phyloP scores from a whole-genome alignment of 1,140 invertebrate species.

The Cyphomyrmex costatus region DNA sequence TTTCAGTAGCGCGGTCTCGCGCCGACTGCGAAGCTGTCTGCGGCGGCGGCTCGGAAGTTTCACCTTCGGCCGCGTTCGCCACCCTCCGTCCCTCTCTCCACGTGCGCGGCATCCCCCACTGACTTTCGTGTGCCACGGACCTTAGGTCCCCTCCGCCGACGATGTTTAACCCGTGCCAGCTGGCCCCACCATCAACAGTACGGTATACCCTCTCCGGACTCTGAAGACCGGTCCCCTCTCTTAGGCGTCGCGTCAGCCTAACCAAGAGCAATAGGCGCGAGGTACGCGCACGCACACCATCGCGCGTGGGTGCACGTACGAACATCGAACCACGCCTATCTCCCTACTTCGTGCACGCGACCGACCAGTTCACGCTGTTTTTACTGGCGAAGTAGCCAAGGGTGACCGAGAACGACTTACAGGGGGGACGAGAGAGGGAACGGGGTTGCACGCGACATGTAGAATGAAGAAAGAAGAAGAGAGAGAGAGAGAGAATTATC shows the following conservation, averaged over 20 bases:
- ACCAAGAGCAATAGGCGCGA: conserved; percentile 78
- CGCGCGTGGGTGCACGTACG: conserved; percentile 71
- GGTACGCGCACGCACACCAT: conserved; percentile 80
- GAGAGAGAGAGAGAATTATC: conserved; percentile 51
- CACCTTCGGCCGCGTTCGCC: conserved; percentile 80
- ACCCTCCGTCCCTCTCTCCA: conserved; percentile 71
- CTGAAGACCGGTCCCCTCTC: conserved; percentile 64
- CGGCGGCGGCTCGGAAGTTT: conserved; percentile 81
- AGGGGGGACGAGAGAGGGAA: conserved; percentile 19
- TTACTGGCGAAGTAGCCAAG: conserved; percentile 71
- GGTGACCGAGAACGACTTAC: conserved; percentile 51
- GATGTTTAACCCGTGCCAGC: conserved; percentile 59
- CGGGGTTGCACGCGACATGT: conserved; percentile 25
- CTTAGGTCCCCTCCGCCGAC: conserved; percentile 60
- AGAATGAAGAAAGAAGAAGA: conserved; percentile 14
- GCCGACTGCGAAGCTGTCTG: conserved; percentile 83
- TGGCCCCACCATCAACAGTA: conserved; percentile 44
- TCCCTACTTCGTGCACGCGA: conserved; percentile 75
- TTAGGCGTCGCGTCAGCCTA: conserved; percentile 52
- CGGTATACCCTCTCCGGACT: conserved; percentile 7
- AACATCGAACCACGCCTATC: conserved; percentile 80
- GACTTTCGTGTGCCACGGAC: conserved; percentile 72
- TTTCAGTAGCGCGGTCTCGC: conserved; percentile 86
- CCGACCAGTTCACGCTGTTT: conserved; percentile 76
- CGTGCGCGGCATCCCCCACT: conserved; percentile 67